Percentiles rank a stretch among this genome's conserved stretches.
These are phyloP conservation scores for Aelia acuminata DNA, from an alignment of 2,888 invertebrate genomes.

Conservation along the genomic window DNA sequence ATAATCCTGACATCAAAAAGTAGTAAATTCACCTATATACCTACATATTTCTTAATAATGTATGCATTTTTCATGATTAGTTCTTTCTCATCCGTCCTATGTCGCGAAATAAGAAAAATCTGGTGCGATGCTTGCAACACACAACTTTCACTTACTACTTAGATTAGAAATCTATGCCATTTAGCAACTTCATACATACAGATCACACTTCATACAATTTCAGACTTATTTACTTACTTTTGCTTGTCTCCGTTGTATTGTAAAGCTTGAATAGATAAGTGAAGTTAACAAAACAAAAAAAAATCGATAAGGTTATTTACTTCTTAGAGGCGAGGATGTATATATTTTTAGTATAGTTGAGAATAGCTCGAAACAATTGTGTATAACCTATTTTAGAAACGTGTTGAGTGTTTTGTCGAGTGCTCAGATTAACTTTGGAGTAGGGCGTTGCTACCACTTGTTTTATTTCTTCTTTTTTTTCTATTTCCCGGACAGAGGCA, in stretches of 20 bases:
- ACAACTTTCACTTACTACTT: too few relatives aligned
- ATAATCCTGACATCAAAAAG: too few relatives aligned
- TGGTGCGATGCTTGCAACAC: too few relatives aligned
- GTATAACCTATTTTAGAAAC: not conserved
- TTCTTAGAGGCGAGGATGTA: not conserved
- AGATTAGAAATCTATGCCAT: too few relatives aligned
- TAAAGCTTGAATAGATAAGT: too few relatives aligned
- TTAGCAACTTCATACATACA: too few relatives aligned
- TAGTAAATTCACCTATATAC: not conserved
- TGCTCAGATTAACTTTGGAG: not conserved
- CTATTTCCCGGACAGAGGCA: not conserved
- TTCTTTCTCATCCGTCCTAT: not conserved
- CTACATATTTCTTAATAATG: not conserved
- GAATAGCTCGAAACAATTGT: not conserved
- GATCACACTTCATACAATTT: too few relatives aligned
- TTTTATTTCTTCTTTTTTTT: not conserved
- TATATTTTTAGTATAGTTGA: not conserved
- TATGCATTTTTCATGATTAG: not conserved
- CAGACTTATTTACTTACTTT: too few relatives aligned
- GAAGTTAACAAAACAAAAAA: not conserved
- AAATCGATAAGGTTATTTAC: not conserved
- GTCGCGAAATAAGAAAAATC: too few relatives aligned
- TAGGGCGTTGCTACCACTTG: not conserved
- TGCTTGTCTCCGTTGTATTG: too few relatives aligned
- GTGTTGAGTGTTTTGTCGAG: not conserved